Base-by-base conservation (phyloP, 2,797 vertebrate species). In the Sciurus carolinensis region DNA sequence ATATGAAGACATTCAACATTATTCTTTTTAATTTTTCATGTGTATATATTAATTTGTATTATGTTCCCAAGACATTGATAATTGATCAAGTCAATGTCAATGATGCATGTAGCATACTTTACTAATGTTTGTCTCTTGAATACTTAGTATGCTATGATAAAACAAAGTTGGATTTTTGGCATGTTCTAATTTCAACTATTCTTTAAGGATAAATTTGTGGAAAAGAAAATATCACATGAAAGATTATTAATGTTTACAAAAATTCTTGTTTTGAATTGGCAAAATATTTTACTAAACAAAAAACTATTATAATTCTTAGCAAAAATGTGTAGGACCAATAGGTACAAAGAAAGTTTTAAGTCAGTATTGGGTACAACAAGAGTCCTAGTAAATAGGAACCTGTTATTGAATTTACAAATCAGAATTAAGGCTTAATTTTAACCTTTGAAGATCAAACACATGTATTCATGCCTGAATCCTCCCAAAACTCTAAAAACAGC, bases 111-210 rank as follows among this genome's bases (percentile, higher is more conserved):
- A 88, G 14, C 14, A 77, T 72, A 26, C 44, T 69, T 83, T 87
- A 59, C 18, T 84, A 94, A 77, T 79, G 71, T n/a, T 52, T 7
- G 44, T 52, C 20, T 87, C 75, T 83, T 88, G 36, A 30, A 54
- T 54, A 87, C 82, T 91, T 83, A 96, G 83, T 28, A 62, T 13
- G 66, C 18, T 77, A 36, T 71, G 91, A 80, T 72, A 79, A 87
- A 84, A 83, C 8, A 87, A 91, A 67, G 77, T 62, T 44, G 50
- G 28, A 1, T 50, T 71, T 62, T 84, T 30, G 64, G 18, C 24
- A 52, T 57, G 82, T 72, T 83, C 9, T 36, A 77, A 36, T 59
- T 93, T 93, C 50, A 4, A 67, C 77, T 79, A 79, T 54, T 64
- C 17, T 92, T 28, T 20, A 72, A 95, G 28, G 66, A 84, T 6